A percentile compares a stretch with the other conserved stretches of the same genome.
Evolutionary conservation across 2,888 invertebrate species (phyloP).

Genomic region (Trichogramma dendrolimi): DNA sequence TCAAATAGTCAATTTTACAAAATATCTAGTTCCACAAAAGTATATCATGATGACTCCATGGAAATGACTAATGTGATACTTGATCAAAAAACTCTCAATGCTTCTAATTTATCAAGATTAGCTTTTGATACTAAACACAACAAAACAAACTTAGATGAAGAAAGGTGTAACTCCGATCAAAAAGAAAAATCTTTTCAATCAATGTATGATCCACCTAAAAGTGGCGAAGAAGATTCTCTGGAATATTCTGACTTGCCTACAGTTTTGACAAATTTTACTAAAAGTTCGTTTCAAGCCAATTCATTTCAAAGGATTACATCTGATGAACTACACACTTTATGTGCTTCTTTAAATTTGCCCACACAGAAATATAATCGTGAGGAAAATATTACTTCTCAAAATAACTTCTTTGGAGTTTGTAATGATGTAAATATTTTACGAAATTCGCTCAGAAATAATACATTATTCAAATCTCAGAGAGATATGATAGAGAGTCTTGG

Average conservation of each 20-base stretch:
- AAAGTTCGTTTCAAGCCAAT: too few relatives aligned
- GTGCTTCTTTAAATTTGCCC: conserved; percentile 27
- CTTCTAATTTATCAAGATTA: too few relatives aligned
- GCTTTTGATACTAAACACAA: too few relatives aligned
- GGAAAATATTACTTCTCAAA: conserved; percentile 1
- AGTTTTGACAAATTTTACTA: too few relatives aligned
- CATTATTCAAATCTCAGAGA: conserved; percentile 9
- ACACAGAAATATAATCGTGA: conserved; percentile 14
- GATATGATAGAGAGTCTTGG: background rate
- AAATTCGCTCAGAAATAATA: conserved; percentile 18
- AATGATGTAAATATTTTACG: conserved; percentile 19
- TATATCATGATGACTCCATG: conserved; percentile 6
- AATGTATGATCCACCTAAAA: background rate
- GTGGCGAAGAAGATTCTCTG: background rate
- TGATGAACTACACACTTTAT: conserved; percentile 24
- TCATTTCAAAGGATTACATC: conserved; percentile 24
- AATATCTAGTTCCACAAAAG: background rate
- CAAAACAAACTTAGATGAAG: too few relatives aligned
- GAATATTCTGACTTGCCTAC: background rate
- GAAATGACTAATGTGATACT: conserved; percentile 5
- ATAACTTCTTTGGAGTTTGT: conserved; percentile 10
- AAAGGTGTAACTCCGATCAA: background rate
- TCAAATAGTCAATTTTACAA: too few relatives aligned
- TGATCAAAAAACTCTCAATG: too few relatives aligned
- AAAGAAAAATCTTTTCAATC: background rate